These are phyloP conservation scores for Polyergus mexicanus DNA, from an alignment of 1,140 invertebrate genomes.

Conservation along the genomic window DNA sequence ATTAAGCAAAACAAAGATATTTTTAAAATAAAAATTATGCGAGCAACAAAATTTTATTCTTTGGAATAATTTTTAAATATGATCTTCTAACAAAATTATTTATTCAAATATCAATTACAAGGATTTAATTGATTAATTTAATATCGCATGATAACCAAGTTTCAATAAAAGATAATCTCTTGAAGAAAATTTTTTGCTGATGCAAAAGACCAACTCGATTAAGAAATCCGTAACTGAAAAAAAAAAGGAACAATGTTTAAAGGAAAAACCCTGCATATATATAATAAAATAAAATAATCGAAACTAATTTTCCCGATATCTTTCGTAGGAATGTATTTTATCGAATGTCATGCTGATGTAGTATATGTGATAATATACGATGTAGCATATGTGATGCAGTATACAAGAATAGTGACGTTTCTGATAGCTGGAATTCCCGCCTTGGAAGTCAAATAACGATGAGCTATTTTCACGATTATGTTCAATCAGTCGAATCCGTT, in stretches of 20 bases:
- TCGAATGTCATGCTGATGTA: not conserved
- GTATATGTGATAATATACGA: not conserved
- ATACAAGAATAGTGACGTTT: slow-evolving; percentile 42
- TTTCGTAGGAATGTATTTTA: not conserved
- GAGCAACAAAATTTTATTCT: not conserved
- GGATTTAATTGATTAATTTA: no score
- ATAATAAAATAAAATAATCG: not conserved
- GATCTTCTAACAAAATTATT: not conserved
- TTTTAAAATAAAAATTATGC: not conserved
- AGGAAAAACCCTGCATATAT: not conserved
- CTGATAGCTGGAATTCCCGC: slow-evolving; percentile 45
- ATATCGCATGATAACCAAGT: not conserved
- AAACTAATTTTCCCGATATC: not conserved
- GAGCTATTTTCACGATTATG: slow-evolving; percentile 30
- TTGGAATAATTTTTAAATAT: not conserved
- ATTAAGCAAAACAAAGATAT: not conserved
- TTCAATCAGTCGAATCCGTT: slow-evolving; percentile 6
- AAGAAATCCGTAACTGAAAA: not conserved
- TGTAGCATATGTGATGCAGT: not conserved
- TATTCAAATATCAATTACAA: not conserved
- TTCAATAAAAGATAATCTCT: slow-evolving; percentile 5
- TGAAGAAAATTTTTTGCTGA: not conserved
- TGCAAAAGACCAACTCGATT: not conserved
- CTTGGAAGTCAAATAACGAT: slow-evolving; percentile 8
- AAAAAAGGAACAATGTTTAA: no score